Evolutionary conservation across 2,888 invertebrate genomes (phyloP), one percentile per base, ranked within the genome.

Genomic region (Gymnoscelis rufifasciata): DNA sequence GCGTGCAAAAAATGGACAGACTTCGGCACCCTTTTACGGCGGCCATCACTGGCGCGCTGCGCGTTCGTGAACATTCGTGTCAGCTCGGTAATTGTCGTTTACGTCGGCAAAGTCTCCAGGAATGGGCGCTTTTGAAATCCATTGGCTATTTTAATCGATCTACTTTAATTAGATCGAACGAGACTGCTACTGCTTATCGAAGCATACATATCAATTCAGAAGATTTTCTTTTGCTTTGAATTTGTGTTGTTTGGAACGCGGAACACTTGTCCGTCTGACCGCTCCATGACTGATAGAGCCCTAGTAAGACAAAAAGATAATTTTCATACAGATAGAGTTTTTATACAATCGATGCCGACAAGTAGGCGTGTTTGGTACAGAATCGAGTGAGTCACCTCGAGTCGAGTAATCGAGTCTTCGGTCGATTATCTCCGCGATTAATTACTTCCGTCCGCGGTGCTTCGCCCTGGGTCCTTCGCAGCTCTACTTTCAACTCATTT

Each of bases 381-480:
- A 19, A 19, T 19, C 19, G 19, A 33, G 35, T 19, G 11, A 35
- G 35, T 33, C 31, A 19, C 19, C 35, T 15, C 10, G 19, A 10
- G 10, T 15, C 31, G 19, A 10, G 19, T n/a, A 15, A n/a, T 35
- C 19, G 35, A 35, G 35, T 19, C 35, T 33, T 62, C 61, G 63
- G 61, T 54, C 74, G 68, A 74, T 76, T 77, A 77, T 76, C 72
- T 72, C 66, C 63, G 60, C 75, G 71, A 71, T 68, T 75, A 78
- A 76, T 78, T 75, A 71, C 73, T 75, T 75, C 76, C 76, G 74
- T 57, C 55, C 58, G 62, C 52, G 59, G 43, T 35, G 38, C 59
- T 5, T 19, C 19, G 19, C 19, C 55, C 57, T 60, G 60, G 62
- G 60, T 62, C 61, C 58, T 11, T 10, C 3, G 2, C 7, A 37